These are phyloP conservation scores for Antitype chi DNA, from an alignment of 2,888 invertebrate species.

Conservation along the genomic window DNA sequence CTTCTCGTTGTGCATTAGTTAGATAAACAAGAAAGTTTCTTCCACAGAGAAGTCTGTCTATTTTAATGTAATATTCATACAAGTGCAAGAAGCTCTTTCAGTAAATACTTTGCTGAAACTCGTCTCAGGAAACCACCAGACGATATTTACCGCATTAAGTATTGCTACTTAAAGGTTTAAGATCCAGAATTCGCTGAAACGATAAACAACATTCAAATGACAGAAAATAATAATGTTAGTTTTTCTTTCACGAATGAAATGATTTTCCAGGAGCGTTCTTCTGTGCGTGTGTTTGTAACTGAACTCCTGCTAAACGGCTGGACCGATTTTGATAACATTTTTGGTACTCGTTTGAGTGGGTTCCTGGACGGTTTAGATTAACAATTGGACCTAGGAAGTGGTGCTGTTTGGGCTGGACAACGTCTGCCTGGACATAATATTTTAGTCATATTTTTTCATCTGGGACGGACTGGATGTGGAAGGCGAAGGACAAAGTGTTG, in stretches of 20 bases:
- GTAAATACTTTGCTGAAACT: conserved; percentile 37
- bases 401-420: too few species aligned
- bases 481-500: too few species aligned
- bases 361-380: too few species aligned
- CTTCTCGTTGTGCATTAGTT: conserved; percentile 45
- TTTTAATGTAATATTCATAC: conserved; percentile 63
- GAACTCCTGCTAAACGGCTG: too few species aligned
- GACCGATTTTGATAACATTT: too few species aligned
- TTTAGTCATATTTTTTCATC: too few species aligned
- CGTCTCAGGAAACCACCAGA: conserved; percentile 23
- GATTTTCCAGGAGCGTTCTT: neutral
- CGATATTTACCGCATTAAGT: conserved; percentile 16
- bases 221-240: neutral
- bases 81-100: conserved; percentile 31
- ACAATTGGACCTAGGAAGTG: too few species aligned
- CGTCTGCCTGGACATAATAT: too few species aligned
- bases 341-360: too few species aligned
- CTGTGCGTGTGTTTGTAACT: too few species aligned
- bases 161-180: neutral
- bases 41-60: conserved; percentile 15
- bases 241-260: neutral
- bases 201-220: neutral
- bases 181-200: neutral
- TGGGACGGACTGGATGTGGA: too few species aligned
- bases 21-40: conserved; percentile 44